phyloP scores from a whole-genome alignment of 2,888 invertebrate genomes.

The Drosophila imparisetae region DNA sequence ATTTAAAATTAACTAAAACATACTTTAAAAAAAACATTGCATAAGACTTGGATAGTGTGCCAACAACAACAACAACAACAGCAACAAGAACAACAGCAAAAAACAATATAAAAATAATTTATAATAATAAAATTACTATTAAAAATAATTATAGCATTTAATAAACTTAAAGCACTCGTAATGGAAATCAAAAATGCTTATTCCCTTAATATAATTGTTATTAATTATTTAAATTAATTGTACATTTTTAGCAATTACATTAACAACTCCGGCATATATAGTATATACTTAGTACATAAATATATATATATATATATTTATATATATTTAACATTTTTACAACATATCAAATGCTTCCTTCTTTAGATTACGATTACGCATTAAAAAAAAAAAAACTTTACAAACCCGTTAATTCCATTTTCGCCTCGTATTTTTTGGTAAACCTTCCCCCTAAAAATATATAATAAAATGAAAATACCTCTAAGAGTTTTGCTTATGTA shows the following conservation, averaged over 20 bases:
- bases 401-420: slow-evolving; percentile 5
- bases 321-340: slow-evolving; percentile 72
- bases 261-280: slow-evolving; percentile 31
- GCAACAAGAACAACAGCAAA: background rate
- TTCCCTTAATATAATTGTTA: slow-evolving; percentile 63
- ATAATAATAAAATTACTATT: slow-evolving; percentile 26
- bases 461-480: slow-evolving; percentile 43
- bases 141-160: slow-evolving; percentile 41
- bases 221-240: slow-evolving; percentile 74
- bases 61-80: slow-evolving; percentile 65
- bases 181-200: slow-evolving; percentile 50
- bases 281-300: slow-evolving; percentile 29
- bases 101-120: slow-evolving; percentile 27
- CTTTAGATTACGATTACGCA: slow-evolving; percentile 56
- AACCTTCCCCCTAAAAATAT: background rate
- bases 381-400: slow-evolving; percentile 22
- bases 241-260: slow-evolving; percentile 53
- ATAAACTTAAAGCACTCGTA: slow-evolving; percentile 40
- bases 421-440: background rate
- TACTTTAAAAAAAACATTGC: slow-evolving; percentile 38
- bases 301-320: slow-evolving; percentile 15
- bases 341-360: slow-evolving; percentile 84
- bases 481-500: slow-evolving; percentile 66
- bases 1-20: slow-evolving; percentile 41
- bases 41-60: slow-evolving; percentile 84